Evolutionary conservation across 2,888 invertebrate genomes (phyloP), one percentile per base, ranked within the genome.

Genomic region (Notodonta ziczac): DNA sequence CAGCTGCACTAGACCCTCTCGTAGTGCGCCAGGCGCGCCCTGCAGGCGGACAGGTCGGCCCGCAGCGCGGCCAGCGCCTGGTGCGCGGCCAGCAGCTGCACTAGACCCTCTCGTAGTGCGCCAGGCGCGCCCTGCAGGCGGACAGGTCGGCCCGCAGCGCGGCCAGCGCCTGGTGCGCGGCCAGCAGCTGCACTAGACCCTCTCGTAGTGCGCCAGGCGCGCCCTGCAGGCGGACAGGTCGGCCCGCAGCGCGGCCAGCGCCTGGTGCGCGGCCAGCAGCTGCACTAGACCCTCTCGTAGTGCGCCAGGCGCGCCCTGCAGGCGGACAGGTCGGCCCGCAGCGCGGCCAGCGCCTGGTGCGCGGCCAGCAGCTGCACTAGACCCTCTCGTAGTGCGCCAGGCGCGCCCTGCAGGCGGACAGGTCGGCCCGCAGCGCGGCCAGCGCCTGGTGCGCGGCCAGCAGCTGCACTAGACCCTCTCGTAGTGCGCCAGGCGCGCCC

Each of bases 1-100:
- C 50, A 51, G 60, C 54, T 55, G 40, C 59, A 6, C 40, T 40
- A 46, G 52, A 40, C 46, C 40, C 44, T 39, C 59, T 98, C 97
- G 96, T 98, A 85, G 98, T 98, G 86, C 90, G 98, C 63, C 95
- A 96, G 73, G 98, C 98, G 58, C 6, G 63, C 67, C 40, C 73
- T 62, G 50, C 24, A 10, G 52, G 42, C 12, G 54, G 24, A n/a
- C 40, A n/a, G 58, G 50, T 40, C 57, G 39, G 62, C 51, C 70
- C 69, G 62, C 69, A 70, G 59, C 71, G 75, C 56, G 16, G 2
- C 54, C 62, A 53, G 70, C 67, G 50, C 60, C 72, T 58, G 67
- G 72, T 70, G 67, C 77, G 69, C 63, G 72, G 77, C 69, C 77
- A 73, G 60, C 64, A 61, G 44, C 57, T 61, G 40, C 59, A 6